Percentiles rank a stretch among this genome's conserved stretches.
These are phyloP conservation scores for Pterois miles DNA, from an alignment of 2,797 vertebrate genomes.

Conservation along the genomic window DNA sequence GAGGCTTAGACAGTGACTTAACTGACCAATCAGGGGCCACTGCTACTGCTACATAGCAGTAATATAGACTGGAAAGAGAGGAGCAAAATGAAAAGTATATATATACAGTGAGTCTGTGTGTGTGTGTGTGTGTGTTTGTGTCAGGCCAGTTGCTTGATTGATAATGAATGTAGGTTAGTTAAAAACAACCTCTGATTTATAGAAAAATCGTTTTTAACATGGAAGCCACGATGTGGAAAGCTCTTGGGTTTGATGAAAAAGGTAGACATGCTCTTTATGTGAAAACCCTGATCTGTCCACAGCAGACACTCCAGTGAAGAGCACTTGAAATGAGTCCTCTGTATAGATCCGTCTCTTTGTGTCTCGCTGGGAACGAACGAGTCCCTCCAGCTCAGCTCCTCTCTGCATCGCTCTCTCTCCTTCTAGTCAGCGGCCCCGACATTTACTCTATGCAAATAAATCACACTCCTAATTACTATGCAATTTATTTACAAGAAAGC, in stretches of 20 bases:
- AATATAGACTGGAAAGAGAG: no score
- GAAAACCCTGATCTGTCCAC: slow-evolving; percentile 1
- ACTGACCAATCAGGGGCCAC: not conserved
- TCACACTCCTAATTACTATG: slow-evolving; percentile 51
- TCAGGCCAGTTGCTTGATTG: not conserved
- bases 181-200: not conserved
- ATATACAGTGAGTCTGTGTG: no score
- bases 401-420: not conserved
- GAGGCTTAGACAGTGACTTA: not conserved
- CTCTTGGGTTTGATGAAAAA: not conserved
- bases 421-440: not conserved
- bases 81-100: no score
- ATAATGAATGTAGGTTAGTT: not conserved
- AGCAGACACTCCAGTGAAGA: not conserved
- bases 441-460: slow-evolving; percentile 48
- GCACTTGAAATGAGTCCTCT: not conserved
- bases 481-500: slow-evolving; percentile 63
- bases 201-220: not conserved
- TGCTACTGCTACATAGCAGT: not conserved
- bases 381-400: not conserved
- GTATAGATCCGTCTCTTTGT: not conserved
- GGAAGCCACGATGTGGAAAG: not conserved
- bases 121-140: no score
- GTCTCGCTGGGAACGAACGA: not conserved
- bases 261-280: not conserved